Percentiles rank a stretch among this genome's conserved stretches.
phyloP scores from a whole-genome alignment of 2,888 invertebrate genomes.

The Scaeva pyrastri region DNA sequence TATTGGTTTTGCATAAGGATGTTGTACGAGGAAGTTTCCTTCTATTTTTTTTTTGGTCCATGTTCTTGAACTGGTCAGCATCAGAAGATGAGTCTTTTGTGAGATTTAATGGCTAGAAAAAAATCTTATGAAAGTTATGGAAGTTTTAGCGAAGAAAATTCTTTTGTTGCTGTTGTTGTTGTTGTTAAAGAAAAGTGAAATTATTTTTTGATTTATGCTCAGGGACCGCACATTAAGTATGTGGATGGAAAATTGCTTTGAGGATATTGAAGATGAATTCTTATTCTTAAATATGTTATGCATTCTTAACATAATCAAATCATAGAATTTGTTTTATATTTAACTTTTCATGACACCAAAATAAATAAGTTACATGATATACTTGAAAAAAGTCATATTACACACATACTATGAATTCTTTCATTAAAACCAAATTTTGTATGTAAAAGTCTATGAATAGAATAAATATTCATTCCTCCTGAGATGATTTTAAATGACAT shows the following conservation, averaged over 20 bases:
- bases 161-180: background rate
- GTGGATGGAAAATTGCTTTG: background rate
- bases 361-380: too few species aligned
- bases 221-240: background rate
- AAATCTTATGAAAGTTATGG: slow-evolving; percentile 26
- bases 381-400: too few species aligned
- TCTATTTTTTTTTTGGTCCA: background rate
- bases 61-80: slow-evolving; percentile 40
- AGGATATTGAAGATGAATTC: background rate
- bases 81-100: slow-evolving; percentile 17
- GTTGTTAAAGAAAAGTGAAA: background rate
- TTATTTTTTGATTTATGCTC: slow-evolving; percentile 26
- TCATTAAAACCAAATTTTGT: too few species aligned
- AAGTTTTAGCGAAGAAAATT: slow-evolving; percentile 31
- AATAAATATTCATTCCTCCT: too few species aligned
- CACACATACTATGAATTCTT: too few species aligned
- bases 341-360: too few species aligned
- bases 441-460: too few species aligned
- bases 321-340: too few species aligned
- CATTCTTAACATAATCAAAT: too few species aligned
- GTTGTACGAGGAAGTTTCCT: slow-evolving; percentile 8
- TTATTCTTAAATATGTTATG: background rate
- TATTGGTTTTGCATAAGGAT: slow-evolving; percentile 8
- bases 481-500: too few species aligned
- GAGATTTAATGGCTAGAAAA: background rate